phyloP scores from a whole-genome alignment of 1,140 invertebrate genomes.

The Nephotettix cincticeps region DNA sequence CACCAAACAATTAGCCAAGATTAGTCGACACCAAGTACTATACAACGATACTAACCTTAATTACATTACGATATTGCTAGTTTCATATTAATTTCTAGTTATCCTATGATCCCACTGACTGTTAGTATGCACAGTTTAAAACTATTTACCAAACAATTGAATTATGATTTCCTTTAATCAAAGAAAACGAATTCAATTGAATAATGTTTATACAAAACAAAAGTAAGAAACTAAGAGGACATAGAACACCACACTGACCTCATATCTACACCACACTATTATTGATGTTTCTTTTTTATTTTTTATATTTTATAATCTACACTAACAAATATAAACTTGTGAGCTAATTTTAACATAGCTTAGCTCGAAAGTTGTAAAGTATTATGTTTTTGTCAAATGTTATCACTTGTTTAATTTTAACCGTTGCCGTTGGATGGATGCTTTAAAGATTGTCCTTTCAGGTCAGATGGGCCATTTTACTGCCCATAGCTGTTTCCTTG shows the following conservation, averaged over 20 bases:
- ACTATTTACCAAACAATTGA: constrained; percentile 31
- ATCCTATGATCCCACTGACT: no score
- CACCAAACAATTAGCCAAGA: background rate
- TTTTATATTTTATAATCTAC: constrained; percentile 11
- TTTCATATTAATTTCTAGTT: background rate
- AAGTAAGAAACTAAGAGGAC: constrained; percentile 5
- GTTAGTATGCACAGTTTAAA: constrained; percentile 25
- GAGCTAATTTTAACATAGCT: background rate
- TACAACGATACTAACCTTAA: constrained; percentile 14
- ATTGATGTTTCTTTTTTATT: background rate
- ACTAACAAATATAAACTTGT: background rate
- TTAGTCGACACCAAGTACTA: background rate
- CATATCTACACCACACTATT: background rate
- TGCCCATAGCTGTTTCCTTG: no score
- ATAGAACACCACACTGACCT: constrained; percentile 1
- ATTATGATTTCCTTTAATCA: constrained; percentile 29
- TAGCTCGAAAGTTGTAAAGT: no score
- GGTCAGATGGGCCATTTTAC: no score
- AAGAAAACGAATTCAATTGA: constrained; percentile 31
- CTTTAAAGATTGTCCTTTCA: no score
- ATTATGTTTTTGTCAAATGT: no score
- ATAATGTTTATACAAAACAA: constrained; percentile 28
- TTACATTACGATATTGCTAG: constrained; percentile 8
- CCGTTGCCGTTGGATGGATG: no score
- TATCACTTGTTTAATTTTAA: no score